Base-by-base conservation (phyloP, 2,888 invertebrate genomes). In the Strigamia maritima region DNA sequence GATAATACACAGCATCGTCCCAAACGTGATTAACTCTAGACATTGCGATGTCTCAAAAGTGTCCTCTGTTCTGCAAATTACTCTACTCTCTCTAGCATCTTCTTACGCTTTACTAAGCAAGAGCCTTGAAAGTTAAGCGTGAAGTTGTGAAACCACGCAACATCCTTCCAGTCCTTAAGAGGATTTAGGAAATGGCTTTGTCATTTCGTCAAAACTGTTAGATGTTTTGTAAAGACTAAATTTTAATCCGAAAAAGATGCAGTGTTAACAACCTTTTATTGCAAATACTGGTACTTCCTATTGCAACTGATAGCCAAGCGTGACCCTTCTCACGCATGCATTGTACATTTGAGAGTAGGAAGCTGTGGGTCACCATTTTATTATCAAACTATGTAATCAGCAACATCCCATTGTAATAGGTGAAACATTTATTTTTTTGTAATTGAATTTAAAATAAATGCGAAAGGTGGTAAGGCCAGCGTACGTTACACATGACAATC, bases 41-140 rank as follows among this genome's bases (percentile, higher is more conserved):
- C 70, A 70, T 70, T 16, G 70, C 26, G 70, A 70, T 28, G 28
- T 6, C 70, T 70, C 70, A 70, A 65, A 65, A 28, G 70, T 70
- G 26, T 28, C 70, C 70, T 70, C 70, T 28, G 28, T 14, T 70
- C 70, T 70, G 70, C 1, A 28, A 70, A 70, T 70, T 28, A 70
- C 70, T 70, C 70, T 12, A 26, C 14, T 70, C 26, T 12, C 24
- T 19, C 70, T 28, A 70, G 26, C 26, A 70, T 70, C 28, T 70
- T 70, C 24, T 3, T 70, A 70, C 26, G 70, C 70, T 70, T 26
- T 28, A 26, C 26, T 70, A 26, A 19, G n/a, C 26, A 49, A 49
- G n/a, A 70, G 28, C 70, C 70, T 70, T 70, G 70, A 70, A 70
- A 70, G 70, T 70, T 70, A 70, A 70, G 70, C 70, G 70, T 70